These are phyloP conservation scores for Odontocerum albicorne DNA, from an alignment of 2,888 invertebrate species.

Conservation along the genomic window DNA sequence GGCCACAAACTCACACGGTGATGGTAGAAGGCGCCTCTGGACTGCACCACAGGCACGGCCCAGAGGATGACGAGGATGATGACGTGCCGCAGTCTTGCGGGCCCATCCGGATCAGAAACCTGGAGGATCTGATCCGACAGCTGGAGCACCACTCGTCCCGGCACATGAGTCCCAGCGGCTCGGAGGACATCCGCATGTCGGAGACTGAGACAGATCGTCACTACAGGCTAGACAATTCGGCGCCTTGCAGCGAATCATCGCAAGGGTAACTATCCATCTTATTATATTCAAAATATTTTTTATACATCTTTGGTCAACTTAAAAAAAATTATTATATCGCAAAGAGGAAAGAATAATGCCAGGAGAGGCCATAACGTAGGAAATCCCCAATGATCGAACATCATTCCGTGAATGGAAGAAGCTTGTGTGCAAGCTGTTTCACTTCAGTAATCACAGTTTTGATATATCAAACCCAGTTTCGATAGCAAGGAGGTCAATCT, in stretches of 20 bases:
- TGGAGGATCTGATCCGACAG: slow-evolving; percentile 88
- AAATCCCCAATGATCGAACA: no score
- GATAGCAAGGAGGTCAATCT: no score
- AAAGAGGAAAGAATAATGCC: no score
- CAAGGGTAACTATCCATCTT: slow-evolving; percentile 68
- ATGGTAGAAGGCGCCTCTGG: slow-evolving; percentile 47
- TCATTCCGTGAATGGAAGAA: no score
- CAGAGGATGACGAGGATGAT: slow-evolving; percentile 60
- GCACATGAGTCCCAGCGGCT: slow-evolving; percentile 89
- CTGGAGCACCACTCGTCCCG: slow-evolving; percentile 83
- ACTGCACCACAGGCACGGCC: slow-evolving; percentile 43
- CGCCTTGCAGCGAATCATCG: slow-evolving; percentile 71
- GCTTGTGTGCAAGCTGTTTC: no score
- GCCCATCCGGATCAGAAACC: slow-evolving; percentile 86
- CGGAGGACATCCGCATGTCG: slow-evolving; percentile 86
- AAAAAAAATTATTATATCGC: no score
- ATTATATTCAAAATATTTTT: no score
- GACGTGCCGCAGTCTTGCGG: slow-evolving; percentile 78
- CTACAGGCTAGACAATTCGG: slow-evolving; percentile 78
- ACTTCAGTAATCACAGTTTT: no score
- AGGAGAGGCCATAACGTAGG: no score
- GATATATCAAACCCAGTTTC: no score
- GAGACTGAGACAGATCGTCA: slow-evolving; percentile 89
- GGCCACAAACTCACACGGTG: slow-evolving; percentile 61
- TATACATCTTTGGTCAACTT: no score